Percentiles rank a stretch among this genome's conserved stretches.
Conservation (phyloP, 1,140 invertebrate species). For the Drosophila bifasciata region DNA sequence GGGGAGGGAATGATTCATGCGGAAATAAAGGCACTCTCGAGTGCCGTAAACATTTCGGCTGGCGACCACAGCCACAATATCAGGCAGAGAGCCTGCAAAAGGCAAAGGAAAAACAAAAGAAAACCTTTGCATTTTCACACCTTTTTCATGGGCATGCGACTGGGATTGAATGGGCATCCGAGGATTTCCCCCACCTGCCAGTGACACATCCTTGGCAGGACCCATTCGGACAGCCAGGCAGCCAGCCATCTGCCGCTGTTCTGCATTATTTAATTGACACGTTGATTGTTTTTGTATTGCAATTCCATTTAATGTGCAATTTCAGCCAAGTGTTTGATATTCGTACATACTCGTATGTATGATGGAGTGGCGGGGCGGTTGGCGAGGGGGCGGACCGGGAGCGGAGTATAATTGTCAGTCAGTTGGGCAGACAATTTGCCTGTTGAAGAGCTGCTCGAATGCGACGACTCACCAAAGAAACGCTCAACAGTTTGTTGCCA, state of each 20-base stretch:
- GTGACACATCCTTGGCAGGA: constrained; percentile 16
- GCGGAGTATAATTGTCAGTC: not conserved
- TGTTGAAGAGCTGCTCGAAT: constrained; percentile 60
- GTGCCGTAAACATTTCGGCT: constrained; percentile 68
- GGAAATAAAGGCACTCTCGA: constrained; percentile 76
- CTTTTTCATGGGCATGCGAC: constrained; percentile 32
- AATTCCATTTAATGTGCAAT: constrained; percentile 69
- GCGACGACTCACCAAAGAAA: constrained; percentile 72
- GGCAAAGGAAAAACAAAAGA: constrained; percentile 29
- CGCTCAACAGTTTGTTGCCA: constrained; percentile 77
- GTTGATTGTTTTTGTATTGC: constrained; percentile 75
- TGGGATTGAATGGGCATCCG: constrained; percentile 7
- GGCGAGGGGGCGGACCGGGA: not conserved
- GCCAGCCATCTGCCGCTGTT: constrained; percentile 10
- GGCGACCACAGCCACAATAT: constrained; percentile 43
- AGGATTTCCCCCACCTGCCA: not conserved
- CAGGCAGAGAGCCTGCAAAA: constrained; percentile 15
- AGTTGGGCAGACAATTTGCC: constrained; percentile 47
- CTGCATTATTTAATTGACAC: constrained; percentile 76
- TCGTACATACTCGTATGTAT: not conserved
- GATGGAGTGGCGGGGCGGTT: constrained; percentile 1
- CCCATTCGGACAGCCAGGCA: no score
- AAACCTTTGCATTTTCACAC: constrained; percentile 55
- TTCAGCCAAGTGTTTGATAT: constrained; percentile 36
- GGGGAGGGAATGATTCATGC: constrained; percentile 79